A percentile compares a stretch with the other conserved stretches of the same genome.
Evolutionary conservation across 2,888 invertebrate species (phyloP).

Genomic region (Dastarcus helophoroides): DNA sequence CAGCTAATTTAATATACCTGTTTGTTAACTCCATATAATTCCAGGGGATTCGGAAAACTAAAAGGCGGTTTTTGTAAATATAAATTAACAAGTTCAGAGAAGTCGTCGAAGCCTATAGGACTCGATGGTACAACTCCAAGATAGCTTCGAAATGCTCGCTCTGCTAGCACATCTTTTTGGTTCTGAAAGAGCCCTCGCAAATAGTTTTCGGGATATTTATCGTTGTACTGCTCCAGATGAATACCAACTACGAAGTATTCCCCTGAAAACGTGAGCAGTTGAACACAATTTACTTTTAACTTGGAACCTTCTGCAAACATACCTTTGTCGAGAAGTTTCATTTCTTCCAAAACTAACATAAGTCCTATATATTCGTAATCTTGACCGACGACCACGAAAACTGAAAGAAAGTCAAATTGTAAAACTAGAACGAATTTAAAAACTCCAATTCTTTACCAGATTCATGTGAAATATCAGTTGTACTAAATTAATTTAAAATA

Average conservation of each 20-base stretch:
- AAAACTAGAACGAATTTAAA: no score
- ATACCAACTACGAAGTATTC: conserved; percentile 91
- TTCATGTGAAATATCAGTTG: no score
- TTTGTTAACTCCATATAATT: conserved; percentile 59
- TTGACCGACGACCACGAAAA: conserved; percentile 83
- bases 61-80: conserved; percentile 80
- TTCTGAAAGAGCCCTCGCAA: conserved; percentile 63
- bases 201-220: conserved; percentile 65
- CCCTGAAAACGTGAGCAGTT: no score
- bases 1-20: no score
- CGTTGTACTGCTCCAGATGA: conserved; percentile 78
- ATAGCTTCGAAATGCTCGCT: conserved; percentile 69
- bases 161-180: conserved; percentile 45
- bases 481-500: no score
- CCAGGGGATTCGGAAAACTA: conserved; percentile 72
- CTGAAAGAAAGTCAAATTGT: no score
- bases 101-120: conserved; percentile 59
- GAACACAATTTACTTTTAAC: no score
- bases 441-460: no score
- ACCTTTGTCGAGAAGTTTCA: conserved; percentile 71
- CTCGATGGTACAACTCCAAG: conserved; percentile 72
- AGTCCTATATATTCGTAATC: conserved; percentile 85
- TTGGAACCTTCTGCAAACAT: no score
- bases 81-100: conserved; percentile 65
- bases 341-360: conserved; percentile 75